These are phyloP conservation scores for Origma solitaria DNA, from an alignment of 2,113 vertebrate species.

Conservation along the genomic window DNA sequence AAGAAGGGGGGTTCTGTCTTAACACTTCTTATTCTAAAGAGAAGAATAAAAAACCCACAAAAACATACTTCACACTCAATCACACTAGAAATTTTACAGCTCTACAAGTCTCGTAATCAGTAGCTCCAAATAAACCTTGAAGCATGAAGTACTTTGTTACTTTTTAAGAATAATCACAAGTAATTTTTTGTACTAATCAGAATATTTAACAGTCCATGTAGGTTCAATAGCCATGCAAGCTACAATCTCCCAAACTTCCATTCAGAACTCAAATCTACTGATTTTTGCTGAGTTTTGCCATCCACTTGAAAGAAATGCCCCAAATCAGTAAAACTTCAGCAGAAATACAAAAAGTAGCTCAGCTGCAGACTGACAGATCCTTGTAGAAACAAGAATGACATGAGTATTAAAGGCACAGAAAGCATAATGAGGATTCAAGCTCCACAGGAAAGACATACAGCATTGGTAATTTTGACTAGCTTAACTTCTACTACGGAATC, in stretches of 20 bases:
- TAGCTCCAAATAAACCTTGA: background rate
- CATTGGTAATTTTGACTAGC: background rate
- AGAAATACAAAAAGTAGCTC: background rate
- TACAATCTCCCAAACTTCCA: background rate
- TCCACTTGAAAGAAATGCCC: background rate
- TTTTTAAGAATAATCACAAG: background rate
- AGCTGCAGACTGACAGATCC: background rate
- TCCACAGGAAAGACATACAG: background rate
- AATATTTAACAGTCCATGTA: background rate
- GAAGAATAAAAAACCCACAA: no score
- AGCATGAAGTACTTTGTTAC: background rate
- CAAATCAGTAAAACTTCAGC: background rate
- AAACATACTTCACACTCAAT: background rate
- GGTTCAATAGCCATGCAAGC: background rate
- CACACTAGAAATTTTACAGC: background rate
- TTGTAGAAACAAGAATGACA: background rate
- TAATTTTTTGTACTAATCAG: background rate
- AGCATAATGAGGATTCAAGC: background rate
- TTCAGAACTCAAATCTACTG: background rate
- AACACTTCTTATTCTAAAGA: background rate
- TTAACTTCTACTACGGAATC: background rate
- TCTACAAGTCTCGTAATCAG: background rate
- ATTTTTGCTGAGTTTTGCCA: background rate
- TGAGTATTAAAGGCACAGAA: background rate
- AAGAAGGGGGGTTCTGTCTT: background rate